Base-by-base conservation (phyloP, 2,888 invertebrate species). In the Sepioteuthis lessoniana region DNA sequence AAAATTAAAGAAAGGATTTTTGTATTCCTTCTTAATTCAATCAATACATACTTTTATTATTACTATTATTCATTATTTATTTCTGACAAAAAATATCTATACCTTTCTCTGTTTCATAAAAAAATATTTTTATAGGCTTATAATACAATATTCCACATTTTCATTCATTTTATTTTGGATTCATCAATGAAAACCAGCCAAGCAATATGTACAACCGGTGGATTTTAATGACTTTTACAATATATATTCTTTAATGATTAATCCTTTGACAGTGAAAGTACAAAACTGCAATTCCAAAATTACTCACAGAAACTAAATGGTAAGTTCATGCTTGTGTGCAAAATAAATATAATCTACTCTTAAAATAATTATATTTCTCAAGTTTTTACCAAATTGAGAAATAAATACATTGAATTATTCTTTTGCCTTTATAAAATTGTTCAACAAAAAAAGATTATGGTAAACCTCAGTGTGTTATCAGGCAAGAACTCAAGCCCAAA, bases 401-500 rank as follows among this genome's bases (percentile, higher is more conserved):
- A 76, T 76, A 76, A 76, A 16, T 76, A 10, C 76, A 35, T 76
- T n/a, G n/a, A 76, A n/a, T 0, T n/a, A 35, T n/a, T 35, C n/a
- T 76, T n/a, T 76, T 76, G n/a, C n/a, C 76, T 35, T 76, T 76
- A n/a, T 16, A 76, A 76, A 76, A 76, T n/a, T 76, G 21, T 35
- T 76, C 35, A n/a, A 76, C n/a, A n/a, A 76, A 76, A 76, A 76
- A 76, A 76, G 76, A 76, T 76, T n/a, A n/a, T 35, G 76, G 76
- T 76, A 76, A 76, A 76, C 76, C 76, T 76, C 76, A 76, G 76
- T 76, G 76, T 76, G 76, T 76, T 76, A 76, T 76, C 76, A 76
- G 76, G 76, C 76, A 76, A 76, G n/a, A 76, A 76, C n/a, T 76
- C 76, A 76, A 76, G 76, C 76, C 76, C 76, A 76, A 76, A 76